These are phyloP conservation scores for Phoeniculus purpureus DNA, from an alignment of 2,797 vertebrate species.

Conservation along the genomic window DNA sequence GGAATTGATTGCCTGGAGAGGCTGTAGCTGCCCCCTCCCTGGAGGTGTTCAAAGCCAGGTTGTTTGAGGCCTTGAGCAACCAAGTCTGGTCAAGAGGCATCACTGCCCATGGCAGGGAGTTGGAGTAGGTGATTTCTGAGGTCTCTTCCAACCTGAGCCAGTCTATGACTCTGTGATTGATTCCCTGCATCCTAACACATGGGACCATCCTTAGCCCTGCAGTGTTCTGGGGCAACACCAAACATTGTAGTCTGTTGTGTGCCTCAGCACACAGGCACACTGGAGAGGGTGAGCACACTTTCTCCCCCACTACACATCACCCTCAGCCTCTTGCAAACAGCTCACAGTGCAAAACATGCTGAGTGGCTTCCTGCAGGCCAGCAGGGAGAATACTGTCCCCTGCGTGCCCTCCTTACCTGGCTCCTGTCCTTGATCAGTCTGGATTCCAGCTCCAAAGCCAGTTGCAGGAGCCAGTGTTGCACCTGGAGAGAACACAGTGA, in stretches of 20 bases:
- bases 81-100: too few relatives aligned
- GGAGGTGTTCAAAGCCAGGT: too few relatives aligned
- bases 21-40: too few relatives aligned
- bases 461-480: conserved; percentile 92
- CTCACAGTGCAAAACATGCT: fast-evolving
- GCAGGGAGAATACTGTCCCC: fast-evolving
- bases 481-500: conserved; percentile 79
- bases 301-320: not conserved
- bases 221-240: not conserved
- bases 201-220: not conserved
- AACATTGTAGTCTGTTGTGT: not conserved
- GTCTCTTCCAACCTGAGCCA: too few relatives aligned
- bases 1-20: too few relatives aligned
- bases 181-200: not conserved
- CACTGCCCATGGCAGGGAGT: too few relatives aligned
- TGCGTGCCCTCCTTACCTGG: conserved; percentile 79
- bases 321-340: not conserved
- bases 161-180: too few relatives aligned
- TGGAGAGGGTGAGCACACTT: not conserved
- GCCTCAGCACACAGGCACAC: not conserved
- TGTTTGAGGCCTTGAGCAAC: too few relatives aligned
- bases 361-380: not conserved
- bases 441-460: conserved; percentile 94
- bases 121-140: too few relatives aligned
- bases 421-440: conserved; percentile 90